Base-by-base conservation (phyloP, 2,797 vertebrate species). In the Sphenodon punctatus region DNA sequence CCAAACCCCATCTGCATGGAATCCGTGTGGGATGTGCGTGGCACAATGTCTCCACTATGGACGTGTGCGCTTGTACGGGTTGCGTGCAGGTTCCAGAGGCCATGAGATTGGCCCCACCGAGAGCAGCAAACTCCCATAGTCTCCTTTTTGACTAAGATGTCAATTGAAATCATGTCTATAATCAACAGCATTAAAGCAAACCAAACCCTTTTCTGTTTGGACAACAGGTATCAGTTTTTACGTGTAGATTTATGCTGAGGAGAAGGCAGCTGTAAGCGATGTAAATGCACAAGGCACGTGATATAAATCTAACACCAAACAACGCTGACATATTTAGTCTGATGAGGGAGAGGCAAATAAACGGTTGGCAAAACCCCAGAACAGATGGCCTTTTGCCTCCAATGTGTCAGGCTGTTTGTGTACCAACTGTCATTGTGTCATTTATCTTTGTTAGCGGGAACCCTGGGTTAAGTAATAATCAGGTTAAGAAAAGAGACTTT, bases 371-470 rank as follows among this genome's bases (percentile, higher is more conserved):
- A 86, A 88, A 41, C 73, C 67, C 63, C 60, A 89, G 25, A 82
- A 69, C 10, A 39, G 49, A 86, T 71, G 59, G 67, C n/a, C 48
- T 49, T 83, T 88, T 59, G 66, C 60, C 41, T 85, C 56, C 67
- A 43, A 75, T 25, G n/a, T 61, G 38, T 77, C 65, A 86, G 71
- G 7, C 20, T 85, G 49, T 64, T 84, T 88, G 34, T 78, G 63
- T 39, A 59, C 25, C 75, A 53, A 48, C 34, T 85, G 68, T 67
- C 41, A 56, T 4, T 41, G 11, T 72, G n/a, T 5, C 34, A 66
- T 87, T 85, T 85, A 30, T 84, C 75, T 86, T 65, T 74, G n/a
- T 64, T 86, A 72, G 14, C 14, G 64, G 10, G 12, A n/a, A 86
- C 27, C 20, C 30, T 41, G 45, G 42, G 51, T 80, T 85, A 88